Evolutionary conservation across 2,888 invertebrate species (phyloP).

Genomic region (Drosophila heteroneura): DNA sequence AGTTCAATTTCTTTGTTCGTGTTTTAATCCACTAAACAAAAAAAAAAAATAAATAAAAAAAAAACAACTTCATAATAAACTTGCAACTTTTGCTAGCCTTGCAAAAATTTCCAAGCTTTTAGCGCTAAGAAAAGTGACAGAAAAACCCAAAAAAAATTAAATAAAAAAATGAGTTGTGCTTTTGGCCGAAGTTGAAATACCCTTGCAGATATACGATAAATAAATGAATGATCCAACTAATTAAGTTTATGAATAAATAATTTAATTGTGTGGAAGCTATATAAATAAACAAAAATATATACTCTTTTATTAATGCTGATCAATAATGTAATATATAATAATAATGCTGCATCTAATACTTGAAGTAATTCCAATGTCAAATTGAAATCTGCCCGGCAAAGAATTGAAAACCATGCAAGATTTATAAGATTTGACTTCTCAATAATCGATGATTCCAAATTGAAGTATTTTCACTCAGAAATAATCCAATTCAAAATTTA

Average conservation of each 20-base stretch:
- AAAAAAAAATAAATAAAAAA: neutral
- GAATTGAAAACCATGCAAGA: neutral
- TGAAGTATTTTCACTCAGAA: neutral
- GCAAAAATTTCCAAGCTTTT: conserved; percentile 44
- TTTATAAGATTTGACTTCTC: neutral
- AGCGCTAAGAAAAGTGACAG: conserved; percentile 8
- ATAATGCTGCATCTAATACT: neutral
- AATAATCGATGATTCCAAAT: neutral
- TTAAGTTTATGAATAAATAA: neutral
- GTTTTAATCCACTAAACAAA: conserved; percentile 52
- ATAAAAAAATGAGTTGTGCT: neutral
- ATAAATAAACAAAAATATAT: neutral
- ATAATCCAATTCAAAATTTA: neutral
- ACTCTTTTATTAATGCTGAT: neutral
- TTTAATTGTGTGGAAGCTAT: neutral
- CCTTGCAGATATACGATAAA: neutral
- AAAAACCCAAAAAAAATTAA: neutral
- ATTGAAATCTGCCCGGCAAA: neutral
- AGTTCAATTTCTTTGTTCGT: conserved; percentile 68
- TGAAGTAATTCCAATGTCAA: neutral
- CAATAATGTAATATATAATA: neutral
- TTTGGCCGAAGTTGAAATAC: neutral
- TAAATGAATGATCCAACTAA: neutral
- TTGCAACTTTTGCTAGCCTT: conserved; percentile 63
- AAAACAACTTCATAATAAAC: conserved; percentile 48